Evolutionary conservation across 2,797 vertebrate genomes (phyloP).

Genomic region (Enteromius viviparus): DNA sequence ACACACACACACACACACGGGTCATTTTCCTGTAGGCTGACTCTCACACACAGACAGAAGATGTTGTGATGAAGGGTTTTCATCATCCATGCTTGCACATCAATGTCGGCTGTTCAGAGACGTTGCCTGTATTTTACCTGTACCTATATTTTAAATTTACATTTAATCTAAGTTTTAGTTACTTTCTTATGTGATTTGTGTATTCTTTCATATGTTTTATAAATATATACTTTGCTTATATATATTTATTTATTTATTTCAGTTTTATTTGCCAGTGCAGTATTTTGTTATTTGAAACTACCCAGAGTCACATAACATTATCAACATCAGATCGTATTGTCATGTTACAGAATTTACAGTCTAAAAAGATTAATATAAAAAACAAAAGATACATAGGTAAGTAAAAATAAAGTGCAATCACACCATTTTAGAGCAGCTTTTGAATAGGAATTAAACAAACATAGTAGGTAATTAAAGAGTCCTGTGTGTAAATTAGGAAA

Average conservation of each 20-base stretch:
- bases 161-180: neutral
- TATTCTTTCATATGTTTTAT: neutral
- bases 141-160: neutral
- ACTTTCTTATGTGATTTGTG: neutral
- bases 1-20: neutral
- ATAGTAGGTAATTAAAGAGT: too few relatives aligned
- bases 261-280: neutral
- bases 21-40: conserved; percentile 6
- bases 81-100: neutral
- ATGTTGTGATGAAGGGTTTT: conserved; percentile 17
- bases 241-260: neutral
- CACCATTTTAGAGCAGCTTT: too few relatives aligned
- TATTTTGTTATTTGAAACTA: neutral
- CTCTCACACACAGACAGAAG: neutral
- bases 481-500: too few relatives aligned
- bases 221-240: neutral
- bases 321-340: too few relatives aligned
- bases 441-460: too few relatives aligned
- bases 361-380: too few relatives aligned
- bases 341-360: too few relatives aligned
- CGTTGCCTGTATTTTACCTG: neutral
- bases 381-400: too few relatives aligned
- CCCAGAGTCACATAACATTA: too few relatives aligned
- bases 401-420: too few relatives aligned
- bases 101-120: neutral